Base-by-base conservation (phyloP, 2,888 invertebrate genomes). In the Hipparchia sbordonii region DNA sequence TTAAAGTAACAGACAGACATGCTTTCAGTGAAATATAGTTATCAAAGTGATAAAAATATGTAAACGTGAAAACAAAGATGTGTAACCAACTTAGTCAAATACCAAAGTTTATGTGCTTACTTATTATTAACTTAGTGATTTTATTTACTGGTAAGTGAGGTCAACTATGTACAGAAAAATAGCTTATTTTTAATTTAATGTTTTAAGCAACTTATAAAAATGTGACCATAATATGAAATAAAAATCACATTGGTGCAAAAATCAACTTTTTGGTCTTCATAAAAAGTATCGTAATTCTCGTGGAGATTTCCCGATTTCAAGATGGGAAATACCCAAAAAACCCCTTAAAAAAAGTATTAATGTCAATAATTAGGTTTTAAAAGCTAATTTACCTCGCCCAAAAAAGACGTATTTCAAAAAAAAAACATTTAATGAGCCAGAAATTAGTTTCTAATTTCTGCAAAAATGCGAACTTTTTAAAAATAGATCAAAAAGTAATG, bases 51-150 rank as follows among this genome's bases (percentile, higher is more conserved):
- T 71, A 79, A 78, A 77, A 82, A 65, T 60, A 60, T 81, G 81
- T 81, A 70, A 76, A 67, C 54, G 59, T 66, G 75, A 65, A 65
- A 33, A 13, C 57, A 66, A 81, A 83, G 83, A 87, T 85, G 87
- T 84, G 81, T 79, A 84, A 76, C 73, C 67, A 72, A 80, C 75
- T 78, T 88, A 88, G 89, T 91, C 86, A 86, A 76, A 82, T 86
- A 81, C 91, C 91, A 91, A 92, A 91, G 91, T 82, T 88, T 73
- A 82, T 87, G 78, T 84, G 80, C 82, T 74, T 89, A 85, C 77
- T 87, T 82, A 4, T 60, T 39, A 39, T 60, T 60, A 81, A 81
- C 75, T 82, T 89, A 81, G 77, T 87, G 73, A 79, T 85, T 76
- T 74, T 85, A 76, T 69, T 81, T 78, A 79, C 72, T 76, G 87